Evolutionary conservation across 2,797 vertebrate genomes (phyloP).

Genomic region (Onychomys arenicola): DNA sequence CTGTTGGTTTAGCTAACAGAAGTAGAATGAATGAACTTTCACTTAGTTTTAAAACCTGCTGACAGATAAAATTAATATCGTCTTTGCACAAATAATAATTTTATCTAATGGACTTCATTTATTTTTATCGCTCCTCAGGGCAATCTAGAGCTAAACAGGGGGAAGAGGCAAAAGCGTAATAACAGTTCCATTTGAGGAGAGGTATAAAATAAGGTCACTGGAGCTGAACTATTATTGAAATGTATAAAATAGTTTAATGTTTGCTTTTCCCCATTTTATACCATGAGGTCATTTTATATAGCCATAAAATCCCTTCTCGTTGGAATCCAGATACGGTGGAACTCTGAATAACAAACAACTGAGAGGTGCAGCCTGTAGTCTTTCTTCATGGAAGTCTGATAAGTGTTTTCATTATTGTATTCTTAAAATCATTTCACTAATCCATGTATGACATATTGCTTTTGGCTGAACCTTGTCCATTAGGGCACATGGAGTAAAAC

Average conservation of each 20-base stretch:
- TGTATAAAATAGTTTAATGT: slow-evolving; percentile 65
- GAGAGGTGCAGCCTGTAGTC: neutral
- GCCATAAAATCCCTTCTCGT: slow-evolving; percentile 65
- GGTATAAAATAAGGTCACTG: slow-evolving; percentile 72
- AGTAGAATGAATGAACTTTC: slow-evolving; percentile 47
- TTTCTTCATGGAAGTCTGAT: neutral
- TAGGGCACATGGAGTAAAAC: slow-evolving; percentile 28
- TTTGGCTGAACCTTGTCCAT: slow-evolving; percentile 12
- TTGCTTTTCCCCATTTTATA: slow-evolving; percentile 63
- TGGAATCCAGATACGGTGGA: slow-evolving; percentile 33
- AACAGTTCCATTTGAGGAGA: slow-evolving; percentile 52
- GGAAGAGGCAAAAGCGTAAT: slow-evolving; percentile 38
- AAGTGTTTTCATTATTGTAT: neutral
- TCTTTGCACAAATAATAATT: slow-evolving; percentile 74
- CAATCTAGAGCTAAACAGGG: slow-evolving; percentile 66
- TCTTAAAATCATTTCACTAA: slow-evolving; percentile 22
- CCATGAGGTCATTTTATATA: slow-evolving; percentile 64
- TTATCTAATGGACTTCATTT: slow-evolving; percentile 79
- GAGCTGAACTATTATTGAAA: slow-evolving; percentile 71
- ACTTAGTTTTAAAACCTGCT: slow-evolving; percentile 68
- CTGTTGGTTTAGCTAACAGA: slow-evolving; percentile 79
- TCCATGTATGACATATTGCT: neutral
- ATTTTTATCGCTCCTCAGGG: slow-evolving; percentile 77
- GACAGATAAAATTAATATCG: slow-evolving; percentile 76
- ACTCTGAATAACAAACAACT: neutral